phyloP scores from a whole-genome alignment of 2,113 vertebrate genomes.

The Thunnus thynnus region DNA sequence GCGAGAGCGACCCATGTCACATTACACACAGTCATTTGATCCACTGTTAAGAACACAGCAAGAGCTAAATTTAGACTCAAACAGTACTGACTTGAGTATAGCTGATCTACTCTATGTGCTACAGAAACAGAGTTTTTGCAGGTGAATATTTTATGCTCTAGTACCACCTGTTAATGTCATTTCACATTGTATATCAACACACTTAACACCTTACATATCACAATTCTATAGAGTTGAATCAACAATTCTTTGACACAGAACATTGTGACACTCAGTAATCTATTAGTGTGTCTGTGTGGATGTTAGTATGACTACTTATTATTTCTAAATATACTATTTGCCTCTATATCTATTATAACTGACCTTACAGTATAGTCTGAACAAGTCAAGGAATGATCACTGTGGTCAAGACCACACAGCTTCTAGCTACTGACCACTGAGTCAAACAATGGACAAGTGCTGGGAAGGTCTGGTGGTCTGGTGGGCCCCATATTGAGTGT shows the following conservation, averaged over 20 bases:
- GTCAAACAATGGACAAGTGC: not conserved
- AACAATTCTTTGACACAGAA: not conserved
- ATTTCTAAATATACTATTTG: not conserved
- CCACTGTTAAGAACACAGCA: too few species aligned
- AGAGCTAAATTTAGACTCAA: too few species aligned
- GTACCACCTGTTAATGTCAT: too few species aligned
- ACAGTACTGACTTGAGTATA: too few species aligned
- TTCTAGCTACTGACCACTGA: not conserved
- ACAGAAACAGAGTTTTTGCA: too few species aligned
- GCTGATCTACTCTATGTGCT: too few species aligned
- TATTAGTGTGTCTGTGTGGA: not conserved
- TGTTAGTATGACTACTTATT: not conserved
- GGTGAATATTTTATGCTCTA: too few species aligned
- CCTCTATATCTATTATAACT: not conserved
- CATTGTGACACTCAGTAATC: not conserved
- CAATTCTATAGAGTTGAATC: too few species aligned
- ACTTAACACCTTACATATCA: too few species aligned
- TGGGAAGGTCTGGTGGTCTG: not conserved
- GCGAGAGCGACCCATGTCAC: not conserved
- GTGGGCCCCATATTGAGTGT: conserved; percentile 33
- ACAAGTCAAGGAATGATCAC: not conserved
- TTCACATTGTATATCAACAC: too few species aligned
- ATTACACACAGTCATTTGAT: not conserved
- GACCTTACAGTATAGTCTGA: not conserved
- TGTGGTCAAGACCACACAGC: not conserved